Evolutionary conservation across 2,888 invertebrate genomes (phyloP), one percentile per base, ranked within the genome.

Genomic region (Ornithoptera alexandrae): DNA sequence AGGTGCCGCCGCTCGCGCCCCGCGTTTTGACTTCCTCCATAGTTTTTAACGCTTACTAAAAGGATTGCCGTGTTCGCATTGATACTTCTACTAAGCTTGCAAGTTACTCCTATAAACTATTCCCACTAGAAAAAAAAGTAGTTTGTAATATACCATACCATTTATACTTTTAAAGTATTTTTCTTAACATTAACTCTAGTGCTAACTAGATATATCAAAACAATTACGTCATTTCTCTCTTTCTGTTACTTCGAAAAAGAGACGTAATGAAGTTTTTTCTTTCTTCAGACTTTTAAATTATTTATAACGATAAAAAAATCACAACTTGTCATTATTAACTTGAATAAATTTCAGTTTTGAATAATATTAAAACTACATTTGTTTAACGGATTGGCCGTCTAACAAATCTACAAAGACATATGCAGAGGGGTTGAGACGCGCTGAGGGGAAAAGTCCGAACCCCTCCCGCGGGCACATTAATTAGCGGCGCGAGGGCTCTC

Each of bases 41-140:
- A 90, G 87, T 90, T 90, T 86, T 89, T 86, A 87, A 78, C 83
- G 81, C 83, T 82, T 86, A 76, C 88, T 92, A 90, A 92, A 92
- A 92, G 92, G 92, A 89, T 90, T 91, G 88, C 90, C 85, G 83
- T 92, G 92, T 91, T 86, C 85, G 79, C 79, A 87, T 86, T 85
- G 87, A 87, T 83, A 85, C 84, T 86, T 82, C 75, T 79, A 74
- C 76, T 17, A 57, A 79, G 74, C 77, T 75, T 74, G 75, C 79
- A 84, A 84, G 73, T 78, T 76, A 72, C 71, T 74, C 69, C 69
- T 74, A 69, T 61, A 70, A 69, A 69, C 62, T 63, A 70, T 58
- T 46, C 46, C 36, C 1, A 46, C 46, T 62, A 36, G 50, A 68
- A 68, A 68, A 50, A 50, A 15, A 60, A 24, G 60, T 42, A 18